phyloP scores from a whole-genome alignment of 2,888 invertebrate species.

The Tiliacea citrago region DNA sequence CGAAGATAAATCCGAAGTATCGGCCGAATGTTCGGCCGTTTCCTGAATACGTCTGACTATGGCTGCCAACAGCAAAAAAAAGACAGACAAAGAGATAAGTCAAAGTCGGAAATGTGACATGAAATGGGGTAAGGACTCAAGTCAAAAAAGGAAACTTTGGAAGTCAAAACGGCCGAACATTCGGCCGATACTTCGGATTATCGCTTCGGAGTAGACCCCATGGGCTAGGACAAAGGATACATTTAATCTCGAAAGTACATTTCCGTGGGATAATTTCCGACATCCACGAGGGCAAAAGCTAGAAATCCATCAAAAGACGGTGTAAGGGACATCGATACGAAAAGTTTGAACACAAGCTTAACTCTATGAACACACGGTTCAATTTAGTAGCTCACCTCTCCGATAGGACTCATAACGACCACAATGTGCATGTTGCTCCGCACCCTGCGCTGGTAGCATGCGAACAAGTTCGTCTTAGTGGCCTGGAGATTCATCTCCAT shows the following conservation, averaged over 20 bases:
- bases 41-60: too few relatives aligned
- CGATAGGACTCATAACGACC: conserved; percentile 94
- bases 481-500: conserved; percentile 94
- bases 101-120: too few relatives aligned
- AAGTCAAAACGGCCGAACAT: too few relatives aligned
- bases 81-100: too few relatives aligned
- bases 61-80: too few relatives aligned
- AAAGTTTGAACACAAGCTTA: neutral
- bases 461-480: conserved; percentile 96
- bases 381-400: conserved; percentile 89
- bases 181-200: too few relatives aligned
- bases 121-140: too few relatives aligned
- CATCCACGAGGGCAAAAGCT: too few relatives aligned
- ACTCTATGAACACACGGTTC: neutral
- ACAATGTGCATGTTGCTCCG: conserved; percentile 96
- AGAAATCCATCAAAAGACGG: neutral
- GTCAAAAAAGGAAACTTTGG: too few relatives aligned
- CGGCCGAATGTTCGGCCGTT: too few relatives aligned
- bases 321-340: neutral
- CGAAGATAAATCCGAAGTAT: too few relatives aligned
- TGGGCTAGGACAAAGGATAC: neutral
- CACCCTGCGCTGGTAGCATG: conserved; percentile 95
- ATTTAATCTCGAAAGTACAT: neutral
- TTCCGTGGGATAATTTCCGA: neutral
- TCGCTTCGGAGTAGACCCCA: too few relatives aligned